Base-by-base conservation (phyloP, 2,113 vertebrate species). In the Noturus placidus region DNA sequence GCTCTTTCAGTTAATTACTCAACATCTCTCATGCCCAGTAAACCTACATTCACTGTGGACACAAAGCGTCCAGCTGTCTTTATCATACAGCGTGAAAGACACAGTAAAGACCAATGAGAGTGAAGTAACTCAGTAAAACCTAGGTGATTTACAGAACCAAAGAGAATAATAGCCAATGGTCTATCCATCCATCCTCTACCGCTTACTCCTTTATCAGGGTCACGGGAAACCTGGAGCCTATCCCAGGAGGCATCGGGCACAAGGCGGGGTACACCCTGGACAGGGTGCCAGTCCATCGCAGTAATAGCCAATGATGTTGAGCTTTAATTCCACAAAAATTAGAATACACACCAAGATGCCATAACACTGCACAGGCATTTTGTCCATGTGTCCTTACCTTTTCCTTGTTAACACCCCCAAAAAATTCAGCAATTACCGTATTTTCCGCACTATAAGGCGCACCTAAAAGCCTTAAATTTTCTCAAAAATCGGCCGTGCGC, bases 1-100 rank as follows among this genome's bases (percentile, higher is more conserved):
- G 79, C 59, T 86, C 42, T 63, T 88, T 82, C 76, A 90, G 69
- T 90, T 89, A 88, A 90, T 90, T 90, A 89, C 78, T 88, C 70
- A 69, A 57, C 84, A 72, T 90, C 42, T n/a, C 81, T 6, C 63
- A 54, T 67, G 11, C 63, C 57, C 83, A 83, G 65, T 42, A 25
- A 61, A 30, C 70, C 25, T 15, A n/a, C 63, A 86, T 35, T 87
- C 38, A 86, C 56, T 33, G 52, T 72, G 57, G 46, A 80, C 54
- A 76, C 22, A 46, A 83, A 57, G 35, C 46, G 72, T 83, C 33
- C 54, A 86, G 65, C 33, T 30, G 56, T 52, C 81, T 76, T 80
- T 42, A 52, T 52, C 82, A 76, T 25, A 61, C 20, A 25, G 25
- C 57, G 15, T 78, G 63, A 87, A 83, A 82, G 82, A 84, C 76